Conservation (phyloP, 2,113 vertebrate species). For the Vanacampus margaritifer region DNA sequence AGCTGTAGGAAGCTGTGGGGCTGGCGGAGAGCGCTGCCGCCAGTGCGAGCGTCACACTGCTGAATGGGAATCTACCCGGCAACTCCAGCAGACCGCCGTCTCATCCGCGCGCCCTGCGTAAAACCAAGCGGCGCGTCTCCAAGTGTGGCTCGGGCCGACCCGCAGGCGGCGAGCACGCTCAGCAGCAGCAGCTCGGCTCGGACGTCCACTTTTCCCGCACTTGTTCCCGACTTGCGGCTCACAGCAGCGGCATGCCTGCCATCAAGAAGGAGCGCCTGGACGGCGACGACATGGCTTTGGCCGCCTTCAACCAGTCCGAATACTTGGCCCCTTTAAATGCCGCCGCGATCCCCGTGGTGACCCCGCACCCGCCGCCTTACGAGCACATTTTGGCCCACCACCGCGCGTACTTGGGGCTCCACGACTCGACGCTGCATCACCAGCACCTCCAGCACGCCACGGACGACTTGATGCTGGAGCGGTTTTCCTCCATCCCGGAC, state of each 20-base stretch:
- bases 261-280: constrained; percentile 94
- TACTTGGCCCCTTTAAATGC: constrained; percentile 86
- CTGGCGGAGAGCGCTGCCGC: constrained; percentile 67
- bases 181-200: constrained; percentile 71
- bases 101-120: constrained; percentile 70
- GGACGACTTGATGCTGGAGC: constrained; percentile 88
- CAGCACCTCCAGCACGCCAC: constrained; percentile 80
- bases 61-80: constrained; percentile 76
- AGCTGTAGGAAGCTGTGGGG: constrained; percentile 51
- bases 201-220: constrained; percentile 61
- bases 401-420: constrained; percentile 82
- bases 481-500: constrained; percentile 88
- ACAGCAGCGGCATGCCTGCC: constrained; percentile 84
- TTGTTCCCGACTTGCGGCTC: constrained; percentile 70
- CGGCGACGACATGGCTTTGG: constrained; percentile 89
- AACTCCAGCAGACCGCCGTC: constrained; percentile 70
- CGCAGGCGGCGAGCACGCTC: constrained; percentile 63
- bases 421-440: constrained; percentile 76
- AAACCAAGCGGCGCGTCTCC: constrained; percentile 72
- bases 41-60: constrained; percentile 68
- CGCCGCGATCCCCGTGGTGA: constrained; percentile 83
- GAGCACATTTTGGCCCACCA: constrained; percentile 83
- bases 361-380: constrained; percentile 86
- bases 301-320: constrained; percentile 85
- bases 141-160: constrained; percentile 69